These are phyloP conservation scores for Strix aluco DNA, from an alignment of 2,113 vertebrate species.

Conservation along the genomic window DNA sequence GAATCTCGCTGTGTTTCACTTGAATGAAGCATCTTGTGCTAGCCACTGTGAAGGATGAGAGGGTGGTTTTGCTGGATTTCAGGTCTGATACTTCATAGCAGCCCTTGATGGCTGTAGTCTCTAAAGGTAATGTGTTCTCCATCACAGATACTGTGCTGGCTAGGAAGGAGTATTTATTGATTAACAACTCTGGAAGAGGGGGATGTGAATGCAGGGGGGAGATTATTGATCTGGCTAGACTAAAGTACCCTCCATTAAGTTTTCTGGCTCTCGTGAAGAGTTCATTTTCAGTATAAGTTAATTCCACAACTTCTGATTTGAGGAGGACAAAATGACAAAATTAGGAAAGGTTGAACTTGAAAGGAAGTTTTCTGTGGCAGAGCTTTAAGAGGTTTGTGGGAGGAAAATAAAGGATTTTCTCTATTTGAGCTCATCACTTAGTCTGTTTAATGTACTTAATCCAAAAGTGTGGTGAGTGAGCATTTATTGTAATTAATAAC, in stretches of 20 bases:
- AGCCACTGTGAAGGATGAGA: not conserved
- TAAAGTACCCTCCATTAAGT: not conserved
- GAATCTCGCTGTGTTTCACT: not conserved
- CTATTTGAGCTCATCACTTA: not conserved
- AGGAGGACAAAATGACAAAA: not conserved
- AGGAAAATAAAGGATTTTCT: not conserved
- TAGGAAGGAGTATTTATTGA: not conserved
- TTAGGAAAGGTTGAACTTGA: not conserved
- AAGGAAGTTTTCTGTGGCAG: not conserved
- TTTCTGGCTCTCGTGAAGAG: not conserved
- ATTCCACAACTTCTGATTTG: not conserved
- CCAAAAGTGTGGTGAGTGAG: not conserved
- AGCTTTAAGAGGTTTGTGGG: not conserved
- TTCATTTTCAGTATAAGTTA: not conserved
- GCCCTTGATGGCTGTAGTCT: not conserved
- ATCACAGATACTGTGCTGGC: not conserved
- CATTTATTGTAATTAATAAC: not conserved
- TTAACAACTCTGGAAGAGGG: not conserved
- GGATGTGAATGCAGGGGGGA: not conserved
- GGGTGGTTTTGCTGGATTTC: not conserved
- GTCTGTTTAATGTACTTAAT: not conserved
- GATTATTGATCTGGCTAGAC: not conserved
- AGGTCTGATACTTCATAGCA: not conserved
- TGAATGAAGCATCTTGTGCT: not conserved
- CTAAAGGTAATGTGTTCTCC: not conserved